Percentiles rank a stretch among this genome's conserved stretches.
Conservation (phyloP, 2,888 invertebrate genomes). For the Parasteatoda lunata region DNA sequence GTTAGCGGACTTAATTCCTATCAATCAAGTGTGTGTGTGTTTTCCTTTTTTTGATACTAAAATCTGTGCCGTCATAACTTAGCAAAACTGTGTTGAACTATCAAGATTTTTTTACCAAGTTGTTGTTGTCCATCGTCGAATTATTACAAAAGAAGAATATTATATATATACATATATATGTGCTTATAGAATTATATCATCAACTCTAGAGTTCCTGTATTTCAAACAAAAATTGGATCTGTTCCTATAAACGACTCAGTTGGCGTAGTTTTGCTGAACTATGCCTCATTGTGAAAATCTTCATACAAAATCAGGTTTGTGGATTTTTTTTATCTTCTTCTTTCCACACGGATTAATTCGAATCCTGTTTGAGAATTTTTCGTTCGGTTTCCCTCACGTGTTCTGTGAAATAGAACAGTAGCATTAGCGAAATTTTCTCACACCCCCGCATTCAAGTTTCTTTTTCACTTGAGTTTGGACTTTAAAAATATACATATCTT, state of each 20-base stretch:
- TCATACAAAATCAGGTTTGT: constrained; percentile 65
- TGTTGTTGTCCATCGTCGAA: constrained; percentile 14
- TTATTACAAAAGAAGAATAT: constrained; percentile 20
- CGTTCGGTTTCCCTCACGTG: no score
- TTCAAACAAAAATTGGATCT: constrained; percentile 42
- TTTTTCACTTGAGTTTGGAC: no score
- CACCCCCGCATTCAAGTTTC: neutral
- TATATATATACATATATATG: constrained; percentile 7
- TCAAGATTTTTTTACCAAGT: constrained; percentile 19
- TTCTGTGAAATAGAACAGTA: no score
- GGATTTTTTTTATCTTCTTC: neutral
- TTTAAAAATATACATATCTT: no score
- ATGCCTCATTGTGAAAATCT: constrained; percentile 54
- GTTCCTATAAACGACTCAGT: constrained; percentile 51
- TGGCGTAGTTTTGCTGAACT: constrained; percentile 26
- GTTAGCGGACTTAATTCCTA: neutral
- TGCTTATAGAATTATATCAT: constrained; percentile 28
- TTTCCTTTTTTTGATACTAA: constrained; percentile 18
- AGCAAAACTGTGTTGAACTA: constrained; percentile 50
- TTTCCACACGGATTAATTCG: no score
- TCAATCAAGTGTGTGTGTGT: constrained; percentile 22
- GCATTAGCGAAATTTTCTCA: neutral
- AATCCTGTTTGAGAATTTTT: no score
- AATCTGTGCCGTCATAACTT: constrained; percentile 54
- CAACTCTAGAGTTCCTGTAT: constrained; percentile 52